phyloP scores from a whole-genome alignment of 1,140 invertebrate species.

The Wasmannia auropunctata region DNA sequence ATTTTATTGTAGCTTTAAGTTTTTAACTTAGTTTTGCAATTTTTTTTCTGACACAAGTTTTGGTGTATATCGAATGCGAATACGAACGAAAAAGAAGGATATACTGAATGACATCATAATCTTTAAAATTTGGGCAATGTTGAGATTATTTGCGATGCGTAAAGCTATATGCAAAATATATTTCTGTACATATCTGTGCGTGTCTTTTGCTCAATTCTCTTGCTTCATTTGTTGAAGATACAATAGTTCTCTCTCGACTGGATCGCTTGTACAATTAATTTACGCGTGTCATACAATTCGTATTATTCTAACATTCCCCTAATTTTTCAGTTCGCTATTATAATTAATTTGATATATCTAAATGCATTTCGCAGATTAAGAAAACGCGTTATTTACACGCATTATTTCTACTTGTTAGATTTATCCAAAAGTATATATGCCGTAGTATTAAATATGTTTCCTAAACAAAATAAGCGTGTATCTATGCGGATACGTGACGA shows the following conservation, averaged over 20 bases:
- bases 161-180: constrained; percentile 53
- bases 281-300: constrained; percentile 11
- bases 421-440: constrained; percentile 32
- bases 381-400: constrained; percentile 51
- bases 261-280: constrained; percentile 40
- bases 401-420: constrained; percentile 40
- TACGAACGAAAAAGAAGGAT: background rate
- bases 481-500: background rate
- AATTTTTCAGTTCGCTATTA: constrained; percentile 14
- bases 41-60: constrained; percentile 11
- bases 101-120: constrained; percentile 4
- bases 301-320: constrained; percentile 29
- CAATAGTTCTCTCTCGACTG: background rate
- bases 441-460: background rate
- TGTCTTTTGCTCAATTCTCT: constrained; percentile 40
- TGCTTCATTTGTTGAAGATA: constrained; percentile 44
- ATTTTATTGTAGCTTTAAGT: constrained; percentile 16
- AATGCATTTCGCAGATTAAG: constrained; percentile 30
- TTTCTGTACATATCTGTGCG: constrained; percentile 48
- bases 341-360: constrained; percentile 25
- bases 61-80: constrained; percentile 12
- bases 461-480: constrained; percentile 13
- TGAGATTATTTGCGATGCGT: constrained; percentile 30
- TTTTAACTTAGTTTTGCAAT: background rate
- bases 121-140: constrained; percentile 23